Evolutionary conservation across 2,797 vertebrate genomes (phyloP), one percentile per base, ranked within the genome.

Genomic region (Mus minutoides): DNA sequence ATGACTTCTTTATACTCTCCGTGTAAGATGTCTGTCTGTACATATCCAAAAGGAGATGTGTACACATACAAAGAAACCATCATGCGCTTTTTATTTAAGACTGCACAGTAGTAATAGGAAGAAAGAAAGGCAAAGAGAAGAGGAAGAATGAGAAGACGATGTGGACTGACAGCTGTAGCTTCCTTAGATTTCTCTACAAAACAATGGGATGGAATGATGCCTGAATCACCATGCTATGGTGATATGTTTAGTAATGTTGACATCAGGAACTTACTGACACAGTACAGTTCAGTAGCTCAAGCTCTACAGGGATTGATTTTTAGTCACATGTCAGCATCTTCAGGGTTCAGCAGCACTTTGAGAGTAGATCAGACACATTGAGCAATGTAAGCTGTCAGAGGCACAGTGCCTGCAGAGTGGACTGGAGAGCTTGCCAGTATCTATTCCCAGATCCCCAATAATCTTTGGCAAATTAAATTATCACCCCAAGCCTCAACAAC

Each of bases 381-480:
- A 17, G 37, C 37, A 24, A 52, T 0, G 0, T 1, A 56, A n/a
- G 4, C 67, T 11, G 17, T 13, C 8, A 10, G 46, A 1, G 6
- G 34, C 1, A 8, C 21, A 24, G 46, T 1, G 43, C 40, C 37
- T 29, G 7, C 11, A 21, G 77, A 83, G 67, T 24, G 31, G 26
- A 29, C 13, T 90, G n/a, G 16, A n/a, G 24, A 76, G 58, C 26
- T 34, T 37, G 54, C 10, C 0, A 0, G 11, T 1, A 84, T 6
- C 19, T 85, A 6, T 17, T 31, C 77, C 43, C 85, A 69, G 73
- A 6, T 77, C 10, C 29, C 10, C 11, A 7, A 11, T 60, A 76
- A 93, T 43, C 31, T 37, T 56, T 46, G 73, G 43, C 80, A 94
- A 77, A 75, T 90, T 52, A 89, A 95, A 77, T 40, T 71, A n/a